Evolutionary conservation across 64 coral and sea anemone species (phyloP).

Genomic region (Platygyra sinensis): DNA sequence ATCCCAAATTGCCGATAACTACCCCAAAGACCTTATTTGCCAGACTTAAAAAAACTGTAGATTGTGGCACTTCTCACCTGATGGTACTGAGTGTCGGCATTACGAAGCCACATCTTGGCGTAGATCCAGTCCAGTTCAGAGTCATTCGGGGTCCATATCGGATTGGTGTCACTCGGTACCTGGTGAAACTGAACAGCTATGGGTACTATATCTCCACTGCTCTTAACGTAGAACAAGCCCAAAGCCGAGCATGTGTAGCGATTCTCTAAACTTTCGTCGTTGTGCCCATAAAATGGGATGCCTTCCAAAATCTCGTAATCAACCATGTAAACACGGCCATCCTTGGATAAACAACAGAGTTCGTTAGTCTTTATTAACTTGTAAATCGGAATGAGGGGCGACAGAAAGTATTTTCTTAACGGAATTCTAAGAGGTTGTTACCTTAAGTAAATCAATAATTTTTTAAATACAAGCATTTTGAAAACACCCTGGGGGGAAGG

Average conservation of each 20-base stretch:
- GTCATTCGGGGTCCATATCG: conserved; percentile 90
- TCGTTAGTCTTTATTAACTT: neutral
- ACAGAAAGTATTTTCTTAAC: no score
- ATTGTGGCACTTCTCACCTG: no score
- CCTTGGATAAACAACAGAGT: conserved; percentile 15
- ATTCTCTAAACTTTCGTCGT: conserved; percentile 20
- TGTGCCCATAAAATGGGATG: conserved; percentile 62
- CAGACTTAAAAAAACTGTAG: no score
- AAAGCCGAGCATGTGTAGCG: conserved; percentile 76
- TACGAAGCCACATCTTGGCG: conserved; percentile 82
- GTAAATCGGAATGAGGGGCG: neutral
- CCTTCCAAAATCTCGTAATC: conserved; percentile 68
- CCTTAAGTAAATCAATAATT: no score
- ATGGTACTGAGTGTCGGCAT: conserved; percentile 74
- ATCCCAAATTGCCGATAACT: no score
- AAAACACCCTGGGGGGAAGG: no score
- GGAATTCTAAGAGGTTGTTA: no score
- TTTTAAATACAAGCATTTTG: no score
- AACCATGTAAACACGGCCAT: conserved; percentile 76
- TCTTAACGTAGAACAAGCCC: conserved; percentile 75
- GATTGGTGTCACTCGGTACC: conserved; percentile 61
- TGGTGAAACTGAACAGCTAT: conserved; percentile 82
- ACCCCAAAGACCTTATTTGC: no score
- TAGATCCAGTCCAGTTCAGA: conserved; percentile 81
- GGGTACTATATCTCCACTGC: conserved; percentile 55